These are phyloP conservation scores for Synaphobranchus kaupii DNA, from an alignment of 2,797 vertebrate species.

Conservation along the genomic window DNA sequence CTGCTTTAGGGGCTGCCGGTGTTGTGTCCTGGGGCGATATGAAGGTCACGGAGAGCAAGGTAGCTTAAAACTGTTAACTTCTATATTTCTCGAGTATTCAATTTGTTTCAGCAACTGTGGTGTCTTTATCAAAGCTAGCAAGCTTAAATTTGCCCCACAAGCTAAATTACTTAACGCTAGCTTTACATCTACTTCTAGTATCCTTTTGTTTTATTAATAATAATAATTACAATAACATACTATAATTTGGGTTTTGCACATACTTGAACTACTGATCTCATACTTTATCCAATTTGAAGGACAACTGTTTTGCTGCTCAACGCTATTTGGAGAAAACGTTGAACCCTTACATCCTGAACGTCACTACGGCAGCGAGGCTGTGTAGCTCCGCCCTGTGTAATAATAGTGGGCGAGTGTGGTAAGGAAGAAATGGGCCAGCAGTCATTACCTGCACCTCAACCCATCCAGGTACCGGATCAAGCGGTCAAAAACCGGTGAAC, in stretches of 20 bases:
- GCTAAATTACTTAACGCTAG: no score
- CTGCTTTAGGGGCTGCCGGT: slow-evolving; percentile 77
- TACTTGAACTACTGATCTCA: not conserved
- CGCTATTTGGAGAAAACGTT: slow-evolving; percentile 61
- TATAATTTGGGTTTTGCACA: not conserved
- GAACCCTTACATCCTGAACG: slow-evolving; percentile 81
- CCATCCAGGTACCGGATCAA: slow-evolving; percentile 64
- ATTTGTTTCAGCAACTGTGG: not conserved
- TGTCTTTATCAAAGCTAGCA: not conserved
- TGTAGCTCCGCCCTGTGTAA: slow-evolving; percentile 75
- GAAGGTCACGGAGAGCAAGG: slow-evolving; percentile 57
- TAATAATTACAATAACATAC: not conserved
- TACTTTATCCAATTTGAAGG: slow-evolving; percentile 41
- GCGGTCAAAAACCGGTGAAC: slow-evolving; percentile 46
- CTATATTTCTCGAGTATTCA: not conserved
- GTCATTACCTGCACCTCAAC: slow-evolving; percentile 80
- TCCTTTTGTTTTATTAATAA: not conserved
- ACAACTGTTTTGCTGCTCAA: slow-evolving; percentile 56
- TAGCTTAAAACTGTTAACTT: slow-evolving; percentile 31
- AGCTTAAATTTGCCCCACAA: not conserved
- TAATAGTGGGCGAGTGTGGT: slow-evolving; percentile 69
- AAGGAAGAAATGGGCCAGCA: slow-evolving; percentile 75
- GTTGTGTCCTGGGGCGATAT: slow-evolving; percentile 79
- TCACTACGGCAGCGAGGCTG: slow-evolving; percentile 73
- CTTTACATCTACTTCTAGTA: not conserved